Evolutionary conservation across 2,113 vertebrate species (phyloP).

Genomic region (Scatophagus argus): DNA sequence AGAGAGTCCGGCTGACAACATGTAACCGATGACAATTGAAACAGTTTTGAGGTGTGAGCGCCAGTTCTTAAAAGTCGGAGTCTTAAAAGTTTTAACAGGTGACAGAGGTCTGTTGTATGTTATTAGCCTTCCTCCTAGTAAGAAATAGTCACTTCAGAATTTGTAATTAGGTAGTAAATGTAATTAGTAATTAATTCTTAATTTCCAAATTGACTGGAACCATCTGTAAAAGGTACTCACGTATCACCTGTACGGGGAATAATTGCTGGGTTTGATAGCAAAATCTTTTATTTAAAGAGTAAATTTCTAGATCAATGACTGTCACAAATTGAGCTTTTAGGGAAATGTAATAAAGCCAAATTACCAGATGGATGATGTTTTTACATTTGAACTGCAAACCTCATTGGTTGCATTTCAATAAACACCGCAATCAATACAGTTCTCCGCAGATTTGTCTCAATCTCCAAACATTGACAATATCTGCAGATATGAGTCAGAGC

Average conservation of each 20-base stretch:
- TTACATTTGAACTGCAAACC: conserved; percentile 42
- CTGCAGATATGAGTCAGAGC: conserved; percentile 53
- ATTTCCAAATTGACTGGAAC: conserved; percentile 27
- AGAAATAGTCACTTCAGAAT: conserved; percentile 15
- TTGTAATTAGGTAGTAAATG: conserved; percentile 26
- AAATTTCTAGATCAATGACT: conserved; percentile 20
- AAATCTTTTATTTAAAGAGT: neutral
- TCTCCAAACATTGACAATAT: conserved; percentile 68
- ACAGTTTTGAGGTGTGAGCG: neutral
- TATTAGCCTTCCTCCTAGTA: neutral
- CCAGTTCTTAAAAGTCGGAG: neutral
- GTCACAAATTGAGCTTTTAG: conserved; percentile 35
- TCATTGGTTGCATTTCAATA: conserved; percentile 64
- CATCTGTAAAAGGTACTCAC: conserved; percentile 41
- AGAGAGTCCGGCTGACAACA: neutral
- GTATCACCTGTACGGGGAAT: conserved; percentile 9
- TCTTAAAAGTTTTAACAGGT: no score
- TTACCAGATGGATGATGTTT: conserved; percentile 29
- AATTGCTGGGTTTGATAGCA: conserved; percentile 4
- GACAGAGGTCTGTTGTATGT: no score
- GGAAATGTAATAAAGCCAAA: conserved; percentile 25
- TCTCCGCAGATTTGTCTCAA: conserved; percentile 73
- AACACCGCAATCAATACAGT: conserved; percentile 67
- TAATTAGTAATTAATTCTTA: no score
- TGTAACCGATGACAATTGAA: conserved; percentile 6